These are phyloP conservation scores for Lochmaea crataegi DNA, from an alignment of 2,888 invertebrate species.

Conservation along the genomic window DNA sequence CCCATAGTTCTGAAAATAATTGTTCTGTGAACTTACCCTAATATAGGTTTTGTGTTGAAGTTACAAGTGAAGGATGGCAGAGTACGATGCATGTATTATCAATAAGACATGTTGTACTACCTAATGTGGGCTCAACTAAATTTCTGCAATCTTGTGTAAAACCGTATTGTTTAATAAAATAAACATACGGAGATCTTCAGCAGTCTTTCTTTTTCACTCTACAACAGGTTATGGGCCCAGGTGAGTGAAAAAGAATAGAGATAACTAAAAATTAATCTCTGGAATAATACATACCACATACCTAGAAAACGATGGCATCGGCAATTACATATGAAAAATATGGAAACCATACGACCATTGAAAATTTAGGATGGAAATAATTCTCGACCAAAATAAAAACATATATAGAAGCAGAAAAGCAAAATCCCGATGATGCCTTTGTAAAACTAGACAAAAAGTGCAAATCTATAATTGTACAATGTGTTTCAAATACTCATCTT, in stretches of 20 bases:
- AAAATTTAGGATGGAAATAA: conserved; percentile 28
- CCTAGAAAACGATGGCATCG: neutral
- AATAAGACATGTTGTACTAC: no score
- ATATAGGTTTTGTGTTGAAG: no score
- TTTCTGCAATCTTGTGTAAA: no score
- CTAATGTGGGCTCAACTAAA: no score
- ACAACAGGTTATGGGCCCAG: conserved; percentile 1
- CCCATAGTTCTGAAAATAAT: no score
- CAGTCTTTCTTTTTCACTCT: neutral
- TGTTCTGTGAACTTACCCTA: no score
- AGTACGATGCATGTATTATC: no score
- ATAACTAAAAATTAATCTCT: neutral
- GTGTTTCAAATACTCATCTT: conserved; percentile 49
- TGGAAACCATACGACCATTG: conserved; percentile 24
- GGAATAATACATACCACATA: neutral
- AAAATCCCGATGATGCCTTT: conserved; percentile 1
- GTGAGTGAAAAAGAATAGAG: neutral
- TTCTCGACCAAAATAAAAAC: conserved; percentile 23
- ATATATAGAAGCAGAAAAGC: conserved; percentile 19
- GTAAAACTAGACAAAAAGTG: conserved; percentile 47
- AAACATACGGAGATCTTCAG: no score
- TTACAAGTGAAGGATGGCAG: no score
- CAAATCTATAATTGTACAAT: conserved; percentile 45
- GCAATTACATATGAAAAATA: neutral
- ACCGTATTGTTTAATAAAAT: no score